Base-by-base conservation (phyloP, 2,797 vertebrate genomes). In the Kryptopterus vitreolus region DNA sequence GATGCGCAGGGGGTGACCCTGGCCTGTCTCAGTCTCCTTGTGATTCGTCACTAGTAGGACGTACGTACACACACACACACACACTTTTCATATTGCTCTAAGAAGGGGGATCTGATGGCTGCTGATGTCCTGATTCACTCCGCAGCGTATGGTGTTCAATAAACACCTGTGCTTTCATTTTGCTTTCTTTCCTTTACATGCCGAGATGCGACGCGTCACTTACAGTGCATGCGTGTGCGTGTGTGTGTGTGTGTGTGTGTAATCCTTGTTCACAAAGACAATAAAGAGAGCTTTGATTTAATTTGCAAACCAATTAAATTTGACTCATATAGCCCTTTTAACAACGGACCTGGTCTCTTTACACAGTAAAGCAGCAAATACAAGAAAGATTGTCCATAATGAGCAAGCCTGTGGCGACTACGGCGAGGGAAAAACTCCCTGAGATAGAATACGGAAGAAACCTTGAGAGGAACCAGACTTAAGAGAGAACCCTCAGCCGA, bases 11-110 rank as follows among this genome's bases (percentile, higher is more conserved):
- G 33, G 57, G 26, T 24, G 68, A 65, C 48, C 7, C 68, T 55
- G 68, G 80, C 65, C 79, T 71, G 55, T 70, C 57, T 33, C 53
- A 43, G 24, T 13, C 65, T 29, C 63, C 38, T 16, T 35, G 31
- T 4, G 31, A 52, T 26, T 68, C 7, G 12, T 63, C n/a, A 20
- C 55, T 16, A 70, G 46, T 46, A 22, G 66, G 43, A n/a, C 53
- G 50, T 62, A 58, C n/a, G 12, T 43, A 18, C 31, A 53, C 15
- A 10, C 3, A 38, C 15, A 10, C 3, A 38, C 31, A 35, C 52
- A 57, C 52, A 38, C 31, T 1, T 9, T 29, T 57, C 24, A 35
- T 7, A 72, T 11, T 53, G 50, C 26, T 53, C 4, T 7, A 22
- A 26, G 18, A 33, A 57, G 9, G 12, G 9, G 3, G 5, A 53